phyloP scores from a whole-genome alignment of 2,888 invertebrate genomes.

The Prosopocoilus inquinatus region DNA sequence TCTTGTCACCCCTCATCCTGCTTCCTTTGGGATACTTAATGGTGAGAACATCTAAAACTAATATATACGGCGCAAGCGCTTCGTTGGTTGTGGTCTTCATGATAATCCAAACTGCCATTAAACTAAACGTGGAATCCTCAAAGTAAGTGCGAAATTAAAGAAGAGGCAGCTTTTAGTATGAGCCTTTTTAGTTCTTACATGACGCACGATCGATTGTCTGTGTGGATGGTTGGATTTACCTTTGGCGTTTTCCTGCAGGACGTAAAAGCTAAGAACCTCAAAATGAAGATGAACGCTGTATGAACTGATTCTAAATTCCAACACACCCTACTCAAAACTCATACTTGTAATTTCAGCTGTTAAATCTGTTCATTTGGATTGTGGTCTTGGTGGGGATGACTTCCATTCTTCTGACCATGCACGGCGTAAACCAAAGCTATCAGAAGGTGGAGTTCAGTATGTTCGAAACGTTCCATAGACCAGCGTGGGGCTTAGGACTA shows the following conservation, averaged over 20 bases:
- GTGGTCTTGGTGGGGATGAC: slow-evolving; percentile 17
- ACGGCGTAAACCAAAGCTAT: slow-evolving; percentile 11
- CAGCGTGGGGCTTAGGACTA: slow-evolving; percentile 9
- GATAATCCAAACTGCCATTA: no score
- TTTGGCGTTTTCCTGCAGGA: slow-evolving; percentile 22
- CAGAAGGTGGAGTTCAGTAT: slow-evolving; percentile 14
- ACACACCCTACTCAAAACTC: not conserved
- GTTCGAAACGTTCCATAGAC: slow-evolving; percentile 18
- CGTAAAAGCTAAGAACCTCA: slow-evolving; percentile 5
- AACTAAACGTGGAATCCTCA: no score
- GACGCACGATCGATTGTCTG: slow-evolving; percentile 20
- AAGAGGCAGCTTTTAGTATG: no score
- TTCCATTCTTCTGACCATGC: slow-evolving; percentile 14
- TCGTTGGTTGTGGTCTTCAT: no score
- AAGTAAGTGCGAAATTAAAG: no score
- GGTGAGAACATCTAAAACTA: not conserved
- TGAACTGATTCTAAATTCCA: not conserved
- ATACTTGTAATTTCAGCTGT: slow-evolving; percentile 5
- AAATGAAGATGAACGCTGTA: slow-evolving; percentile 12
- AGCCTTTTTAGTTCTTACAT: slow-evolving; percentile 19
- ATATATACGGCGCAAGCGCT: not conserved
- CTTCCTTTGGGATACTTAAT: not conserved
- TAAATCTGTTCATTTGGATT: slow-evolving; percentile 19
- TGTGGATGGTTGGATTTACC: slow-evolving; percentile 20
- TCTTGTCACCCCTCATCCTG: slow-evolving; percentile 13